Percentiles rank a stretch among this genome's conserved stretches.
Evolutionary conservation across 1,140 invertebrate species (phyloP).

Genomic region (Drosophila azteca): DNA sequence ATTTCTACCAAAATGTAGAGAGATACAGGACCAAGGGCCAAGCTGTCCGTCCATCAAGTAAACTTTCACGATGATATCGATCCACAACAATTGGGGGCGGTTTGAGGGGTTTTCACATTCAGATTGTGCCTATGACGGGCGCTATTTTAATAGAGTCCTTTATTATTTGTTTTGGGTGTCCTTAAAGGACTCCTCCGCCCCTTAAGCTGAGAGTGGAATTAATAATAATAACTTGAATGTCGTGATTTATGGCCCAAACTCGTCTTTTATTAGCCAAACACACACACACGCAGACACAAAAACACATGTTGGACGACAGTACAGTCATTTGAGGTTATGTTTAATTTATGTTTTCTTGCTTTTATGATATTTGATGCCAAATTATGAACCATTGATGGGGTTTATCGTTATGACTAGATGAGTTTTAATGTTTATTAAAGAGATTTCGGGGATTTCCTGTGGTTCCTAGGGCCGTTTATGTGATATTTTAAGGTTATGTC

Average conservation of each 20-base stretch:
- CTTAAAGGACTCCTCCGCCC: constrained; percentile 21
- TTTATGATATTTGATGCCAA: constrained; percentile 3
- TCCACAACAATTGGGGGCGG: constrained; percentile 6
- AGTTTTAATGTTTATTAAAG: neutral
- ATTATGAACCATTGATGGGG: constrained; percentile 35
- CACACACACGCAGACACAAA: constrained; percentile 12
- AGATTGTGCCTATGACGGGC: constrained; percentile 10
- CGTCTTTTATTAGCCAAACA: constrained; percentile 37
- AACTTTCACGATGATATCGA: neutral
- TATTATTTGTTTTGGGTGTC: constrained; percentile 29
- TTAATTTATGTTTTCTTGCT: constrained; percentile 38
- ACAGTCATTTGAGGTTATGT: constrained; percentile 38
- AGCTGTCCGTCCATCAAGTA: neutral
- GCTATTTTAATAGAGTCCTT: constrained; percentile 30
- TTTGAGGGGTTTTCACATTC: constrained; percentile 8
- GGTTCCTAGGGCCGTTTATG: too few species aligned
- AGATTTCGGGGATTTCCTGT: constrained; percentile 15
- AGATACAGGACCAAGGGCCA: too few species aligned
- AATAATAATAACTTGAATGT: constrained; percentile 28
- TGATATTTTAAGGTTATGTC: too few species aligned
- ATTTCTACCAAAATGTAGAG: too few species aligned
- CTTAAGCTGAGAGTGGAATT: constrained; percentile 24
- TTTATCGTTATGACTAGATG: constrained; percentile 43
- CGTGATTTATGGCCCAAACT: constrained; percentile 36
- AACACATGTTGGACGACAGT: constrained; percentile 26